Percentiles rank a stretch among this genome's conserved stretches.
Evolutionary conservation across 2,888 invertebrate species (phyloP).

Genomic region (Geotrupes spiniger): DNA sequence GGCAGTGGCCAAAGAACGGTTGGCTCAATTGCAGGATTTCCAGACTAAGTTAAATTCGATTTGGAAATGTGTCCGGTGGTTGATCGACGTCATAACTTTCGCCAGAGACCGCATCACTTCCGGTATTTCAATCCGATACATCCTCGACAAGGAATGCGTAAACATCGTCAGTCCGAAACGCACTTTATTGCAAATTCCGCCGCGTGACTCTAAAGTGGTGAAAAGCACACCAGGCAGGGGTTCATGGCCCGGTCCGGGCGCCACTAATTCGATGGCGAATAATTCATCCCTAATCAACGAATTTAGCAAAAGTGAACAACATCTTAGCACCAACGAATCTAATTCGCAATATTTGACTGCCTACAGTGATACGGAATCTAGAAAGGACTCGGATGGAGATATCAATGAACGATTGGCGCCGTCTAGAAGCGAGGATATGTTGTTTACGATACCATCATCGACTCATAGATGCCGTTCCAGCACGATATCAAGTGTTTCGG

Average conservation of each 20-base stretch:
- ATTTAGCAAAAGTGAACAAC: conserved; percentile 82
- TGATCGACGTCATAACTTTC: conserved; percentile 92
- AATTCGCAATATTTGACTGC: conserved; percentile 58
- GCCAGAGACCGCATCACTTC: conserved; percentile 73
- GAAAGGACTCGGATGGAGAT: conserved; percentile 47
- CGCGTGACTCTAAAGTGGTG: conserved; percentile 70
- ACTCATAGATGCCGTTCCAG: conserved; percentile 42
- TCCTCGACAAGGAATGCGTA: conserved; percentile 47
- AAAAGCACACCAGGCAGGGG: conserved; percentile 78
- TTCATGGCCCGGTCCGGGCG: conserved; percentile 81
- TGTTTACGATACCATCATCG: conserved; percentile 47
- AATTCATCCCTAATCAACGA: conserved; percentile 51
- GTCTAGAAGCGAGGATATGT: conserved; percentile 76
- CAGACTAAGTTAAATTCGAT: conserved; percentile 82
- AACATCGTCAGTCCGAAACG: conserved; percentile 51
- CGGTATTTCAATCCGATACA: conserved; percentile 47
- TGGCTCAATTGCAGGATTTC: conserved; percentile 78
- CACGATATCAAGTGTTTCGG: conserved; percentile 62
- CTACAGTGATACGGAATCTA: conserved; percentile 47
- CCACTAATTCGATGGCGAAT: conserved; percentile 54
- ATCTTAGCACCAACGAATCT: conserved; percentile 58
- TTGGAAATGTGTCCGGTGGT: conserved; percentile 95
- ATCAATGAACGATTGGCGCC: conserved; percentile 61
- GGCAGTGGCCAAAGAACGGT: conserved; percentile 79
- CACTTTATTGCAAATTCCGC: conserved; percentile 64